Conservation (phyloP, 2,113 vertebrate genomes). For the Cygnus atratus region DNA sequence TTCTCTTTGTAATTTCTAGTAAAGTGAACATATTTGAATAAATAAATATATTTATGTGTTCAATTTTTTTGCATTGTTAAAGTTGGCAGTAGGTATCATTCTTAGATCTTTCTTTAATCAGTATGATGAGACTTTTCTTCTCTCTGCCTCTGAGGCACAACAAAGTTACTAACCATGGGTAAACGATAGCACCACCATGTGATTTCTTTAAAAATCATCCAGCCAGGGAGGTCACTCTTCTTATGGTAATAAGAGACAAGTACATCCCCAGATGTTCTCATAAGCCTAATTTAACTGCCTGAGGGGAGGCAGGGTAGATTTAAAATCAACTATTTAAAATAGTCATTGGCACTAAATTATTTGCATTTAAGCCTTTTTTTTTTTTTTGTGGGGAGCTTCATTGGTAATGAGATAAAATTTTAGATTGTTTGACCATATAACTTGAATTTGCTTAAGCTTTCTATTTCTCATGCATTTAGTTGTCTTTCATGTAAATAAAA, state of each 20-base stretch:
- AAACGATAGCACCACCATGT: not conserved
- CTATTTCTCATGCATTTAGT: not conserved
- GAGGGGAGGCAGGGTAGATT: not conserved
- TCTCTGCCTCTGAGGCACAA: not conserved
- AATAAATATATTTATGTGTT: not conserved
- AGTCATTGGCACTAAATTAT: not conserved
- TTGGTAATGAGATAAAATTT: not conserved
- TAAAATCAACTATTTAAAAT: not conserved
- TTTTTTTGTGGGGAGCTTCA: not conserved
- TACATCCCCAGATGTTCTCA: not conserved
- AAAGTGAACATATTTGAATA: not conserved
- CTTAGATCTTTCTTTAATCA: not conserved
- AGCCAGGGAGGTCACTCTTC: not conserved
- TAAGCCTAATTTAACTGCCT: not conserved
- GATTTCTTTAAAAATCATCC: constrained; percentile 33
- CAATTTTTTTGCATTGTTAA: not conserved
- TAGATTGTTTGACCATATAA: not conserved
- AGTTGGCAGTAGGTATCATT: not conserved
- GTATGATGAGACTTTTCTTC: not conserved
- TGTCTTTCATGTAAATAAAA: not conserved
- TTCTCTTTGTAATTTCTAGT: not conserved
- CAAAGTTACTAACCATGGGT: not conserved
- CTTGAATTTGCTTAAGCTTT: not conserved
- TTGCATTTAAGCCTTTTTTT: not conserved
- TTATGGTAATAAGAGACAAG: not conserved